These are phyloP conservation scores for Spodoptera littoralis DNA, from an alignment of 2,888 invertebrate species.

Conservation along the genomic window DNA sequence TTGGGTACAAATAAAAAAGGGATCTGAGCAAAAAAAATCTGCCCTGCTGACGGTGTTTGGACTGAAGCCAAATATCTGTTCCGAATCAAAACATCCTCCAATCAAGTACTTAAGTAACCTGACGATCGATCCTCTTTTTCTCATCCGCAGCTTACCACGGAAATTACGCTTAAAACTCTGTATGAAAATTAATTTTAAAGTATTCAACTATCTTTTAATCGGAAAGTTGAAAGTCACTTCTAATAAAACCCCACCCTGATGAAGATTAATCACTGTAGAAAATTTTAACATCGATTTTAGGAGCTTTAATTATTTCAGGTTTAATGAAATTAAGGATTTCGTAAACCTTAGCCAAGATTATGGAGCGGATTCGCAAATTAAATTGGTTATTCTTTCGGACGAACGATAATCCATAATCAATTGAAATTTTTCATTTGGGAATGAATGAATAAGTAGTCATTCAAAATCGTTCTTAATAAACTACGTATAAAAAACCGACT, in stretches of 20 bases:
- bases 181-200: constrained; percentile 39
- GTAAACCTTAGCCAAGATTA: constrained; percentile 37
- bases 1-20: too few species aligned
- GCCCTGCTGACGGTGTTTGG: too few species aligned
- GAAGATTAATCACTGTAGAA: constrained; percentile 55
- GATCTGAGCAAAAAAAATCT: too few species aligned
- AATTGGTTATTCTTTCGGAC: constrained; percentile 25
- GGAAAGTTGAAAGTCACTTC: constrained; percentile 54
- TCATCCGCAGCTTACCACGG: constrained; percentile 5
- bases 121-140: constrained; percentile 6
- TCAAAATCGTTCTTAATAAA: too few species aligned
- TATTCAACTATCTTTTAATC: constrained; percentile 48
- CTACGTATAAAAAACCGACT: too few species aligned
- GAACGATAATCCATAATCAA: constrained; percentile 37
- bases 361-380: constrained; percentile 27
- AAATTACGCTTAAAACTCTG: constrained; percentile 21
- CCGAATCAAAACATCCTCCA: neutral
- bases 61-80: neutral
- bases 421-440: constrained; percentile 23
- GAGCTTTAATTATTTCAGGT: constrained; percentile 50
- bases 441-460: too few species aligned
- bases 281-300: constrained; percentile 54
- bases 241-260: constrained; percentile 52
- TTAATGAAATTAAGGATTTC: constrained; percentile 49
- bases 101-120: neutral